Base-by-base conservation (phyloP, 2,113 vertebrate genomes). In the Sakesphorus luctuosus region DNA sequence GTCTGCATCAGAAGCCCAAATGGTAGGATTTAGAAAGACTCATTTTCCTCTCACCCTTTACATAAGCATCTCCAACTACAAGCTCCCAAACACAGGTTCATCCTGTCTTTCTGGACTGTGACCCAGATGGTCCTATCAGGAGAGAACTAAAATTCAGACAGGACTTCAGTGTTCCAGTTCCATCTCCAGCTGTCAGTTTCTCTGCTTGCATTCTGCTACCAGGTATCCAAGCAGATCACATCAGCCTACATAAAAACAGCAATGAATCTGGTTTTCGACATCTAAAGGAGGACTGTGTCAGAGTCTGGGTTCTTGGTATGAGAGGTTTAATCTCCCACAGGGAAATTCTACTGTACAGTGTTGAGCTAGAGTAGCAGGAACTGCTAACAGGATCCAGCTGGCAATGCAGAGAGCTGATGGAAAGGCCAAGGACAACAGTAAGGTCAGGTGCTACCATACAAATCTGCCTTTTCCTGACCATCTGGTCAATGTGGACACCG, bases 121-220 rank as follows among this genome's bases (percentile, higher is more conserved):
- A 36, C 33, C 8, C 1, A 6, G 12, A 5, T 14, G 1, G 1
- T 33, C 52, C 40, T 80, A 33, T 21, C 35, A 61, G 26, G 4
- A 43, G 15, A 58, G 31, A 49, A 33, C 23, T 73, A 43, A 68
- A 31, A 14, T 76, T 77, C 40, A 9, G 31, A 31, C 13, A 3
- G 10, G 28, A 36, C 15, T 66, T 69, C 9, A 40, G 8, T 18
- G 10, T 56, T 87, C 71, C 29, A 36, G 47, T 76, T 26, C 7
- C 20, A 40, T 36, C 13, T 47, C 24, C n/a, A 40, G 18, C 52
- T 87, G 23, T 24, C 52, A 29, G 43, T 18, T 78, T 56, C 35
- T 67, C 43, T 67, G 17, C 36, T 44, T 21, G 0, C 9, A 11
- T 7, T 80, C 10, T 44, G 72, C 13, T 46, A 17, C 13, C 53